Percentiles rank a stretch among this genome's conserved stretches.
phyloP scores from a whole-genome alignment of 2,888 invertebrate species.

The Drosophila putrida region DNA sequence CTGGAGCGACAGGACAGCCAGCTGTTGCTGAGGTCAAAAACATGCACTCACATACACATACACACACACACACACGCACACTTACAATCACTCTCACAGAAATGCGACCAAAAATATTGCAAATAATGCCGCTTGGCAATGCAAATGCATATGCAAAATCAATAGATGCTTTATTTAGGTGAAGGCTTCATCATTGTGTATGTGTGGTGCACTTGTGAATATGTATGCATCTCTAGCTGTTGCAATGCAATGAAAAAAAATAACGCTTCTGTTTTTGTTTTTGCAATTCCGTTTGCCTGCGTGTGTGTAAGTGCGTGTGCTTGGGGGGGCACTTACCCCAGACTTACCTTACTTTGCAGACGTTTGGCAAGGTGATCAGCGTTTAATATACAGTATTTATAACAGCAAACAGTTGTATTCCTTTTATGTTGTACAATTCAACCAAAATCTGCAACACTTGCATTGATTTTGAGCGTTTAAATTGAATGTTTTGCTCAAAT shows the following conservation, averaged over 20 bases:
- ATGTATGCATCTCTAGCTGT: conserved; percentile 21
- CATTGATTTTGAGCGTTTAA: conserved; percentile 47
- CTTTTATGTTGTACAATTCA: not conserved
- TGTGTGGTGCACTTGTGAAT: conserved; percentile 10
- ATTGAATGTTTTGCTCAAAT: conserved; percentile 57
- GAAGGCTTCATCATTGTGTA: conserved; percentile 60
- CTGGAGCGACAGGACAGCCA: conserved; percentile 48
- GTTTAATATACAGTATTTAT: conserved; percentile 1
- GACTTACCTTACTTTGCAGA: conserved; percentile 45
- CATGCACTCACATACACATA: conserved; percentile 2
- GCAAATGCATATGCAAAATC: conserved; percentile 64
- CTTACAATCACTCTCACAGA: conserved; percentile 16
- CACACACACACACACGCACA: conserved; percentile 15
- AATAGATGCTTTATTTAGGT: conserved; percentile 72
- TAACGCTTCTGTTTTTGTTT: conserved; percentile 51
- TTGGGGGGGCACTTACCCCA: conserved; percentile 41
- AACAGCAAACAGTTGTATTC: conserved; percentile 4
- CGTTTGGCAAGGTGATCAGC: conserved; percentile 12
- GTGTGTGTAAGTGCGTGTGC: conserved; percentile 24
- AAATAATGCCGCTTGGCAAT: conserved; percentile 61
- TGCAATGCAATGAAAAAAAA: conserved; percentile 30
- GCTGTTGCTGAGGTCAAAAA: conserved; percentile 66
- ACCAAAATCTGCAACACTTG: conserved; percentile 21
- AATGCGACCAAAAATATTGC: conserved; percentile 34
- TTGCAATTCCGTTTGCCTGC: conserved; percentile 42